These are phyloP conservation scores for Drosophila pachea DNA, from an alignment of 1,140 invertebrate genomes.

Conservation along the genomic window DNA sequence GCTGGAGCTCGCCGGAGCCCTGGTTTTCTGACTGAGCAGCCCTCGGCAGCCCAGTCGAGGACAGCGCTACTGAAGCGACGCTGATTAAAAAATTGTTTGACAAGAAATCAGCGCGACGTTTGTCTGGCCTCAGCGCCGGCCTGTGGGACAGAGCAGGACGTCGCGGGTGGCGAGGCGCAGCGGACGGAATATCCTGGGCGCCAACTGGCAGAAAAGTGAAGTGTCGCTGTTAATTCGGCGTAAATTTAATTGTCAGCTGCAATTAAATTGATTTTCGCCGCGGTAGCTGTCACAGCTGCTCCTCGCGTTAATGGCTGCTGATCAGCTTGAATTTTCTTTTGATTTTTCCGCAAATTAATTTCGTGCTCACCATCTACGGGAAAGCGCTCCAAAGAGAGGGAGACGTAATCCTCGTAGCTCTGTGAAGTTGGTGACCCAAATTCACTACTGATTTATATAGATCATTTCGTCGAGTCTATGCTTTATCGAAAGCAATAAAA, in stretches of 20 bases:
- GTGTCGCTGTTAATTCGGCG: slow-evolving; percentile 73
- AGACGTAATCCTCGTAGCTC: too few species aligned
- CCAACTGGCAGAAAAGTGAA: slow-evolving; percentile 41
- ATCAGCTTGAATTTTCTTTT: slow-evolving; percentile 54
- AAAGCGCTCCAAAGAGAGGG: too few species aligned
- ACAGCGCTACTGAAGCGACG: slow-evolving; percentile 69
- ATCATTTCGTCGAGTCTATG: too few species aligned
- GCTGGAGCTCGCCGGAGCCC: too few species aligned
- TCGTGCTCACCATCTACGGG: slow-evolving; percentile 6
- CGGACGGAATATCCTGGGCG: slow-evolving; percentile 19
- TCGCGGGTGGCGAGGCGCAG: neutral
- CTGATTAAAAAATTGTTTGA: slow-evolving; percentile 78
- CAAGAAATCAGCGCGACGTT: slow-evolving; percentile 75
- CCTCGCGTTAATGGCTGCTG: slow-evolving; percentile 31
- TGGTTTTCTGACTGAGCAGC: too few species aligned
- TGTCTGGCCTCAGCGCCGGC: slow-evolving; percentile 39
- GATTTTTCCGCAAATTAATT: slow-evolving; percentile 11
- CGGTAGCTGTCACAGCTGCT: slow-evolving; percentile 28
- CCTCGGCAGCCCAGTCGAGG: too few species aligned
- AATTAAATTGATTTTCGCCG: slow-evolving; percentile 77
- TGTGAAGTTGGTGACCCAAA: too few species aligned
- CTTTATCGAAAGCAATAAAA: neutral
- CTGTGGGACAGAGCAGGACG: slow-evolving; percentile 4
- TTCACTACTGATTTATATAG: too few species aligned
- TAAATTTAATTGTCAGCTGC: slow-evolving; percentile 78